phyloP scores from a whole-genome alignment of 1,140 invertebrate species.

The Trichonephila clavipes region DNA sequence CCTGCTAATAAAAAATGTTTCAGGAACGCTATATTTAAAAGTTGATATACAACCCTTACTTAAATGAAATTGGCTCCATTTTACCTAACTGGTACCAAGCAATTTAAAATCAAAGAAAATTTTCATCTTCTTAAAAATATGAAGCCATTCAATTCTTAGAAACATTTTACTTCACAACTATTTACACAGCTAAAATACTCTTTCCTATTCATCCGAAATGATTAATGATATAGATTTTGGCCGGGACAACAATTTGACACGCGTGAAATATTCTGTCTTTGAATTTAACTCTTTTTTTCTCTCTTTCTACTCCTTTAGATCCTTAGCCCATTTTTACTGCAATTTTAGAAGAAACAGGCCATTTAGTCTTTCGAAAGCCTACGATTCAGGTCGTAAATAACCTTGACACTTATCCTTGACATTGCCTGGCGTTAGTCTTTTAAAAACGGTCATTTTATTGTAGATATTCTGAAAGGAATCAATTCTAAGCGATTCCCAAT shows the following conservation, averaged over 20 bases:
- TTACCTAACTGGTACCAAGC: neutral
- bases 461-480: neutral
- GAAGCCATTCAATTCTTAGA: neutral
- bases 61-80: neutral
- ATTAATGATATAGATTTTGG: conserved; percentile 21
- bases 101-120: neutral
- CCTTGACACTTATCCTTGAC: conserved; percentile 40
- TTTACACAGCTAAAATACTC: conserved; percentile 22
- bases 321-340: conserved; percentile 15
- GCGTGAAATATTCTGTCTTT: neutral
- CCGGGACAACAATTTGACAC: conserved; percentile 40
- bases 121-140: neutral
- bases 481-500: no score
- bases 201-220: conserved; percentile 36
- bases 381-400: conserved; percentile 27
- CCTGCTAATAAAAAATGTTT: no score
- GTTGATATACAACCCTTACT: no score
- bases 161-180: neutral
- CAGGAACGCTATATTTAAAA: no score
- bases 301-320: neutral
- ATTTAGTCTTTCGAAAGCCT: conserved; percentile 21
- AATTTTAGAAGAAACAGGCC: neutral
- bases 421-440: neutral
- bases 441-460: neutral
- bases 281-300: neutral